A percentile compares a stretch with the other conserved stretches of the same genome.
These are phyloP conservation scores for Nymphalis urticae DNA, from an alignment of 2,888 invertebrate genomes.

Conservation along the genomic window DNA sequence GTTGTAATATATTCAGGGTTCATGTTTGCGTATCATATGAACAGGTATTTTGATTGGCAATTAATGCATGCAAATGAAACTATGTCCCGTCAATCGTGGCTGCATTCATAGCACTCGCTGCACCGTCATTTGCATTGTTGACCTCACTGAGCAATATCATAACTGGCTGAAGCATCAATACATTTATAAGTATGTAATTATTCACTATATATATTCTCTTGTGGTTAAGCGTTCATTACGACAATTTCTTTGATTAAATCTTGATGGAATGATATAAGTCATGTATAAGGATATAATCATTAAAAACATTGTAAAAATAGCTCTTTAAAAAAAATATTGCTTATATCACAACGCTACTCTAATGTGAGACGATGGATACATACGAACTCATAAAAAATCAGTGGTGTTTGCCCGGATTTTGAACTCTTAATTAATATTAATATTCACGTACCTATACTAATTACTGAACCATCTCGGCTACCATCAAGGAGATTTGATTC, in stretches of 20 bases:
- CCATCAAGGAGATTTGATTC: too few relatives aligned
- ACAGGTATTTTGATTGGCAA: slow-evolving; percentile 16
- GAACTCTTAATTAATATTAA: too few relatives aligned
- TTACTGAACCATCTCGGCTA: too few relatives aligned
- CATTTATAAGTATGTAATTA: background rate
- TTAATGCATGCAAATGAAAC: slow-evolving; percentile 25
- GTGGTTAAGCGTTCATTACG: background rate
- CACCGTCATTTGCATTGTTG: slow-evolving; percentile 1
- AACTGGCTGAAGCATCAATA: background rate
- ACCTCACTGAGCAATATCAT: slow-evolving; percentile 2
- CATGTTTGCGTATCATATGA: background rate
- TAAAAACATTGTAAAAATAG: too few relatives aligned
- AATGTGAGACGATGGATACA: too few relatives aligned
- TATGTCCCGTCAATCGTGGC: background rate
- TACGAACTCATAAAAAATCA: too few relatives aligned
- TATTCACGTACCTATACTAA: too few relatives aligned
- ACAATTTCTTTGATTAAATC: background rate
- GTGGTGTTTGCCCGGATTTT: too few relatives aligned
- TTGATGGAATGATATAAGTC: background rate
- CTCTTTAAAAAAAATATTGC: too few relatives aligned
- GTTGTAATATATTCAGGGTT: background rate
- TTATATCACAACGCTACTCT: too few relatives aligned
- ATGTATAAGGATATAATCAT: too few relatives aligned
- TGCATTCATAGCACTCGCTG: background rate
- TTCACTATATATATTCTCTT: slow-evolving; percentile 5